Conservation (phyloP, 2,888 invertebrate species). For the Cheilosia soror region DNA sequence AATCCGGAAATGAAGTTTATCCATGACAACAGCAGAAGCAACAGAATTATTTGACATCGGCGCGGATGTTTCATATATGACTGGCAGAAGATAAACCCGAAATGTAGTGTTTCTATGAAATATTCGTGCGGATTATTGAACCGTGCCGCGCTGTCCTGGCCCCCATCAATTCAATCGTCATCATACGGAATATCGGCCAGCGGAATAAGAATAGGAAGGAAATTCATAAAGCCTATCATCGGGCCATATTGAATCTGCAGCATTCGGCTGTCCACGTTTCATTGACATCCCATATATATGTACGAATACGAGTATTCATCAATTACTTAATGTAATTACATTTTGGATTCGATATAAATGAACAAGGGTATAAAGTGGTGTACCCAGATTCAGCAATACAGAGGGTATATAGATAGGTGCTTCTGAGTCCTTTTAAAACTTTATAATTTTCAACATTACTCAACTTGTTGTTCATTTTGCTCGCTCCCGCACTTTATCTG, state of each 20-base stretch:
- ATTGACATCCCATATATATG: slow-evolving; percentile 47
- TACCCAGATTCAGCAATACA: slow-evolving; percentile 8
- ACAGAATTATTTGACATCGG: slow-evolving; percentile 55
- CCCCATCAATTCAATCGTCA: slow-evolving; percentile 42
- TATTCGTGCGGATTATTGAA: slow-evolving; percentile 38
- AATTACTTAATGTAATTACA: slow-evolving; percentile 74
- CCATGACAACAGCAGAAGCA: slow-evolving; percentile 38
- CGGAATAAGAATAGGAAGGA: slow-evolving; percentile 62
- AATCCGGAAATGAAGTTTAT: slow-evolving; percentile 64
- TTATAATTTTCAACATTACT: slow-evolving; percentile 49
- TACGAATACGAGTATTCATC: slow-evolving; percentile 39
- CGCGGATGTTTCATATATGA: slow-evolving; percentile 61
- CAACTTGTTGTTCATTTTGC: slow-evolving; percentile 41
- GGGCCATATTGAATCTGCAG: slow-evolving; percentile 6
- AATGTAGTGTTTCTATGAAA: slow-evolving; percentile 62
- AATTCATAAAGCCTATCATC: slow-evolving; percentile 60
- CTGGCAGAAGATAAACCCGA: slow-evolving; percentile 62
- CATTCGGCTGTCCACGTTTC: slow-evolving; percentile 8
- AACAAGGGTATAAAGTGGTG: slow-evolving; percentile 19
- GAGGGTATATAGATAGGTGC: too few relatives aligned
- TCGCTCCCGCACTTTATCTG: slow-evolving; percentile 30
- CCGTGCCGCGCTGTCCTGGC: not conserved
- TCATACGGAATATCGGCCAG: slow-evolving; percentile 44
- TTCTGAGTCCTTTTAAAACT: slow-evolving; percentile 1
- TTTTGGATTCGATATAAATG: slow-evolving; percentile 63